These are phyloP conservation scores for Sminthurides bifidus DNA, from an alignment of 1,140 invertebrate species.

Conservation along the genomic window DNA sequence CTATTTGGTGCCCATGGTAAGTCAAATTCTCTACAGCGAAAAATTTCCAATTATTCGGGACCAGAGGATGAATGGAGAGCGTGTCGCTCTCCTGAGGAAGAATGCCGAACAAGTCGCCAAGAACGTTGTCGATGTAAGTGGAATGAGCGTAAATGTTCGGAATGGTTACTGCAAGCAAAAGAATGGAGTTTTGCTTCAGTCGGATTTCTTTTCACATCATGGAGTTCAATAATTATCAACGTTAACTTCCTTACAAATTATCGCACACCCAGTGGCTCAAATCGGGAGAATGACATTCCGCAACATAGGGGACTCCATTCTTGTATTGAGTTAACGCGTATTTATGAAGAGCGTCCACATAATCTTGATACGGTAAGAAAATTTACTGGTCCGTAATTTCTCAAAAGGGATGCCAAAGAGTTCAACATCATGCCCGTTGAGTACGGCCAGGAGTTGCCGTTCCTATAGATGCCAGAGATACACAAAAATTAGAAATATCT, in stretches of 20 bases:
- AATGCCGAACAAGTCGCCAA: conserved; percentile 10
- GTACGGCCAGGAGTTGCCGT: conserved; percentile 31
- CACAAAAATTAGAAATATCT: not conserved
- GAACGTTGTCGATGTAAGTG: conserved; percentile 19
- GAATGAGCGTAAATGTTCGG: conserved; percentile 30
- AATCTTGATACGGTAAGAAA: conserved; percentile 9
- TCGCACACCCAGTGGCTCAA: conserved; percentile 26
- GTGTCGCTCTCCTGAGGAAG: conserved; percentile 4
- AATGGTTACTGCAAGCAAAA: conserved; percentile 21
- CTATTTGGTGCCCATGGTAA: conserved; percentile 9
- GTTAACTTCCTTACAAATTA: conserved; percentile 9
- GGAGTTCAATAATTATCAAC: not conserved
- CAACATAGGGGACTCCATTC: conserved; percentile 27
- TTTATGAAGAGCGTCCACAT: conserved; percentile 15
- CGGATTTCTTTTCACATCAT: not conserved
- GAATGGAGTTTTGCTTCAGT: not conserved
- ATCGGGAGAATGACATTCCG: conserved; percentile 27
- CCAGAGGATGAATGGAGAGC: conserved; percentile 1
- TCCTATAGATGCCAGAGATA: conserved; percentile 8
- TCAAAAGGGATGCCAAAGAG: conserved; percentile 17
- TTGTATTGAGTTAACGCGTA: conserved; percentile 27
- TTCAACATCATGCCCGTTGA: conserved; percentile 21
- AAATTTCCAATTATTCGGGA: conserved; percentile 2
- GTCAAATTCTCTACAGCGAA: conserved; percentile 8
- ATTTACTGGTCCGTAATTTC: conserved; percentile 6